A percentile compares a stretch with the other conserved stretches of the same genome.
Evolutionary conservation across 2,113 vertebrate genomes (phyloP).

Genomic region (Heliornis fulica): DNA sequence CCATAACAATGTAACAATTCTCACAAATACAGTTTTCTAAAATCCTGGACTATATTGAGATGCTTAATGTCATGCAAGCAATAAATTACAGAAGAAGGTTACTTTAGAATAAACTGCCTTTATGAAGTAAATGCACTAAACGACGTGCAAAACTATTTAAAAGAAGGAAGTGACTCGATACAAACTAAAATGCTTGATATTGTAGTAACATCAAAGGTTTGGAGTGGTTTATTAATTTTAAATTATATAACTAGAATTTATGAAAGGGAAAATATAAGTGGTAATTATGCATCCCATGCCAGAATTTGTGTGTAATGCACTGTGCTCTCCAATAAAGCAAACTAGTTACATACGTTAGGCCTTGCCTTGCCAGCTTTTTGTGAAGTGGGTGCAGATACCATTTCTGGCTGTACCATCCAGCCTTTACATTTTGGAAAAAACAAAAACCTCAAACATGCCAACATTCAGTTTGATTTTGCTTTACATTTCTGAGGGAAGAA

Average conservation of each 20-base stretch:
- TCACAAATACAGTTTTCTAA: background rate
- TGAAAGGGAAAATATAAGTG: background rate
- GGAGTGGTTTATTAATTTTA: background rate
- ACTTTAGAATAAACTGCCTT: background rate
- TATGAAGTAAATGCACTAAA: background rate
- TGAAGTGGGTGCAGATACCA: background rate
- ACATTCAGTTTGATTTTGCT: background rate
- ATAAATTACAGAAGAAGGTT: background rate
- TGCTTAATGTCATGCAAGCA: background rate
- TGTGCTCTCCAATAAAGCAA: background rate
- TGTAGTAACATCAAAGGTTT: background rate
- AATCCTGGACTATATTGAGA: background rate
- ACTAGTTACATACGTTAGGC: background rate
- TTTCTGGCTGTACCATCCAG: background rate
- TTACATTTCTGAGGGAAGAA: background rate
- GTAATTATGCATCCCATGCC: background rate
- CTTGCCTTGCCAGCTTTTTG: background rate
- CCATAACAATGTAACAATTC: background rate
- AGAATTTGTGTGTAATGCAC: background rate
- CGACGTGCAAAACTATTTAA: background rate
- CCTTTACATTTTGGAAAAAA: background rate
- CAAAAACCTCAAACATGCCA: background rate
- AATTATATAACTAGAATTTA: background rate
- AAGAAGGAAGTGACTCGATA: background rate
- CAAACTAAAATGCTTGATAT: background rate